Evolutionary conservation across 1,140 invertebrate species (phyloP).

Genomic region (Rhynchophorus ferrugineus): DNA sequence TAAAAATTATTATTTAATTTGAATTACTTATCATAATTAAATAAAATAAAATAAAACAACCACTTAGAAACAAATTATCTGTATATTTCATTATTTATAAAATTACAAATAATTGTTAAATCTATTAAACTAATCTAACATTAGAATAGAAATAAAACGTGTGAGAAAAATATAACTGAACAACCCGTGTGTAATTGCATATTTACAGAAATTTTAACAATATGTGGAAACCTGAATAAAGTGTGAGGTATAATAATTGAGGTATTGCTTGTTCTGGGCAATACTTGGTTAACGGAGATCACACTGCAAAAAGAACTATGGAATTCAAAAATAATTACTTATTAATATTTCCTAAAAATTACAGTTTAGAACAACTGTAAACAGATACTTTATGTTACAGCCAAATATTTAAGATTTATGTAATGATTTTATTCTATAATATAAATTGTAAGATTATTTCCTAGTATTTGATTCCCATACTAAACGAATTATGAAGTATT

Average conservation of each 20-base stretch:
- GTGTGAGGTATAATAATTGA: constrained; percentile 23
- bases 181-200: constrained; percentile 15
- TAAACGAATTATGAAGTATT: too few species aligned
- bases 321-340: neutral
- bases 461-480: too few species aligned
- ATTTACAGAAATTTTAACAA: constrained; percentile 25
- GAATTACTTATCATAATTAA: too few species aligned
- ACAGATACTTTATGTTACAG: too few species aligned
- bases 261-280: constrained; percentile 12
- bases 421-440: too few species aligned
- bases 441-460: neutral
- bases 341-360: neutral
- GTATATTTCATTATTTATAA: constrained; percentile 6
- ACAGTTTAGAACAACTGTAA: neutral
- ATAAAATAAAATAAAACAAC: too few species aligned
- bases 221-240: constrained; percentile 21
- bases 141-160: constrained; percentile 18
- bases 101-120: constrained; percentile 6
- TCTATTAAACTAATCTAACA: constrained; percentile 5
- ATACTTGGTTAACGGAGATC: constrained; percentile 14
- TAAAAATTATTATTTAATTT: too few species aligned
- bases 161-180: constrained; percentile 19
- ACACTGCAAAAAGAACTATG: constrained; percentile 13
- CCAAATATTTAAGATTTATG: too few species aligned
- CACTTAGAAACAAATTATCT: neutral